Percentiles rank a stretch among this genome's conserved stretches.
Evolutionary conservation across 2,888 invertebrate species (phyloP).

Genomic region (Habroteleia sp.): DNA sequence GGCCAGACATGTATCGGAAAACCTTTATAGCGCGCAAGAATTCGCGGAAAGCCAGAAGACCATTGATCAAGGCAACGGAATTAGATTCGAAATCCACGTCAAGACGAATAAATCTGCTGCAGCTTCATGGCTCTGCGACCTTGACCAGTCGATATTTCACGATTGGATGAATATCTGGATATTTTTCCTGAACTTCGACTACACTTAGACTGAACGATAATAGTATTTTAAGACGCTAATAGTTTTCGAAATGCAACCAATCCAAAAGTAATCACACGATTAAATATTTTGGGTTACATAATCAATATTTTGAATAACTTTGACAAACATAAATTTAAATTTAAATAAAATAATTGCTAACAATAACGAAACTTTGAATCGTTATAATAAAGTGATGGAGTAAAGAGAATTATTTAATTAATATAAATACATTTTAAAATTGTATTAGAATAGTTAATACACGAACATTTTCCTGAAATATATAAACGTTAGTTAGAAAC

Average conservation of each 20-base stretch:
- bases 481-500: conserved; percentile 13
- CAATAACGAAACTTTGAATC: no score
- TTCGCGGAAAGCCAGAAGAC: conserved; percentile 47
- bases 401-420: no score
- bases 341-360: no score
- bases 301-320: no score
- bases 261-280: no score
- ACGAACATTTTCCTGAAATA: neutral
- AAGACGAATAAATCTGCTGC: conserved; percentile 56
- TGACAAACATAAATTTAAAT: no score
- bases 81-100: conserved; percentile 59
- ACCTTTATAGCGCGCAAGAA: conserved; percentile 47
- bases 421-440: neutral
- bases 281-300: no score
- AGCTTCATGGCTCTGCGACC: conserved; percentile 53
- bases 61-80: conserved; percentile 57
- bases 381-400: no score
- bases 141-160: conserved; percentile 63
- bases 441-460: neutral
- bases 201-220: conserved; percentile 21
- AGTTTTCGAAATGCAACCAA: no score
- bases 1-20: conserved; percentile 45
- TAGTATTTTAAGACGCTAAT: no score
- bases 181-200: conserved; percentile 35
- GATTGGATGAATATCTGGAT: conserved; percentile 38